A percentile compares a stretch with the other conserved stretches of the same genome.
phyloP scores from a whole-genome alignment of 1,140 invertebrate species.

The Thrips palmi region DNA sequence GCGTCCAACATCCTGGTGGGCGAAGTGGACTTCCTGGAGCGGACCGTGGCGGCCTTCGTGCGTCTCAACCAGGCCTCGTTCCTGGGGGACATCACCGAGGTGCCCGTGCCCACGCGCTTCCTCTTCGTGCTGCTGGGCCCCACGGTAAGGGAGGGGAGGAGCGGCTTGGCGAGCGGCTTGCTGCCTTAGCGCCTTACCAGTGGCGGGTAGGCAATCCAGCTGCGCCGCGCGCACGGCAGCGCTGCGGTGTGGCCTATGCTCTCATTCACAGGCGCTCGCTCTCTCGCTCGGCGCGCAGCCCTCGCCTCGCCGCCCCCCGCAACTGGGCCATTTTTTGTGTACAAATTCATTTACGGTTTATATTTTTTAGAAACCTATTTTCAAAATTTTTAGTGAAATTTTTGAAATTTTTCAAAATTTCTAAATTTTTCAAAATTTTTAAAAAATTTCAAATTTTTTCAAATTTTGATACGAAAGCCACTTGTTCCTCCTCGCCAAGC shows the following conservation, averaged over 20 bases:
- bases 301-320: too few relatives aligned
- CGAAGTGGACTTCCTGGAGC: slow-evolving; percentile 89
- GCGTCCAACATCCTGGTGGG: slow-evolving; percentile 95
- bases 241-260: background rate
- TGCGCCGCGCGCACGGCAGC: background rate
- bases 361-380: too few relatives aligned
- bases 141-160: slow-evolving; percentile 42
- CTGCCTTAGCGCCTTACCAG: background rate
- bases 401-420: too few relatives aligned
- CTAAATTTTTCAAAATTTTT: too few relatives aligned
- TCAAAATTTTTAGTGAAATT: too few relatives aligned
- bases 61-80: slow-evolving; percentile 73
- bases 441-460: too few relatives aligned
- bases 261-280: too few relatives aligned
- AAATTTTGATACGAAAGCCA: background rate
- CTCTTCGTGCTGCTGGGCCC: slow-evolving; percentile 90
- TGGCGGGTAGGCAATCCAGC: slow-evolving; percentile 1
- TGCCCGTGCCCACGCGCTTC: slow-evolving; percentile 91
- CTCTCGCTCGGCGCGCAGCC: too few relatives aligned
- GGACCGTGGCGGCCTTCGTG: slow-evolving; percentile 81
- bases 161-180: background rate
- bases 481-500: too few relatives aligned
- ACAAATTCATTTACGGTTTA: background rate
- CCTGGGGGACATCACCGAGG: slow-evolving; percentile 90
- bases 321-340: background rate